Percentiles rank a stretch among this genome's conserved stretches.
Conservation (phyloP, 2,888 invertebrate species). For the Pollenia griseotomentosa region DNA sequence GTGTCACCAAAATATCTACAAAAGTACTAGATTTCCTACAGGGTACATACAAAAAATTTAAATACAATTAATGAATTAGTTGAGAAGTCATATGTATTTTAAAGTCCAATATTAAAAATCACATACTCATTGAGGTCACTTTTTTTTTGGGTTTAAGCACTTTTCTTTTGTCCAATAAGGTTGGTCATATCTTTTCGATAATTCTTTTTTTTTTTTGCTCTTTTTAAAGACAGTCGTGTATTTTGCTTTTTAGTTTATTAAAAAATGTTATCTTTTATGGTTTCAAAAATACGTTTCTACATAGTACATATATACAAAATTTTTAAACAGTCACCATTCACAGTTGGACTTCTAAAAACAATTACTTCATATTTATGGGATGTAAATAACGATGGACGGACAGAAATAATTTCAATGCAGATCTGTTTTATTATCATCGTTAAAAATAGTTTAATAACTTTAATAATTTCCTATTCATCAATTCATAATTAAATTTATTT, state of each 20-base stretch:
- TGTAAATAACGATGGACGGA: constrained; percentile 1
- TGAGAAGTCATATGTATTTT: not conserved
- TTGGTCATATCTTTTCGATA: constrained; percentile 22
- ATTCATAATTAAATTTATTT: too few relatives aligned
- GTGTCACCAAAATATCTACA: too few relatives aligned
- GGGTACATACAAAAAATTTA: too few relatives aligned
- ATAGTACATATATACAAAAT: not conserved
- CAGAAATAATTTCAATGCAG: too few relatives aligned
- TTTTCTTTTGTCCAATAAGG: constrained; percentile 16
- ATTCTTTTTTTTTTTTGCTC: not conserved
- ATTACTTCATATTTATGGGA: constrained; percentile 1
- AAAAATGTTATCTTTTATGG: not conserved
- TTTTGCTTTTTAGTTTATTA: not conserved
- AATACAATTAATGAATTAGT: not conserved
- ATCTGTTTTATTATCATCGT: too few relatives aligned
- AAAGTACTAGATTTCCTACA: too few relatives aligned
- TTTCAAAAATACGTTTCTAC: too few relatives aligned
- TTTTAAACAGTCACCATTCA: constrained; percentile 56
- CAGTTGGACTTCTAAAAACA: constrained; percentile 36
- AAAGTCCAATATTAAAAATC: constrained; percentile 30
- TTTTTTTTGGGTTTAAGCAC: not conserved
- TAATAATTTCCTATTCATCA: too few relatives aligned
- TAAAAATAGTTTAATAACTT: too few relatives aligned
- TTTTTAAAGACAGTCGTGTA: too few relatives aligned
- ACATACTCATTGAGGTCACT: constrained; percentile 45